Conservation (phyloP, 2,888 invertebrate species). For the Ashinkailepas kermadecensis region DNA sequence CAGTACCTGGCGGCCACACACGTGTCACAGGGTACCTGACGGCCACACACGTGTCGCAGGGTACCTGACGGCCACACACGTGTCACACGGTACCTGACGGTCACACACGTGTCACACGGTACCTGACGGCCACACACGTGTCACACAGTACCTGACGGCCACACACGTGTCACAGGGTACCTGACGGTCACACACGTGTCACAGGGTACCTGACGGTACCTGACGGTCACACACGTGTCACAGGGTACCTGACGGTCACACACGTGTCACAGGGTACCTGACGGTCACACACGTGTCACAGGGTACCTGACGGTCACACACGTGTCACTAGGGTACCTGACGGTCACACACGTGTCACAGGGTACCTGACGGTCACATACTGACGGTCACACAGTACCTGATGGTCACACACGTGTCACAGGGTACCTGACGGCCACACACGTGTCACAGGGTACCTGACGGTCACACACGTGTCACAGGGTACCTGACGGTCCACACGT, state of each 20-base stretch:
- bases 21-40: constrained; percentile 60
- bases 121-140: too few relatives aligned
- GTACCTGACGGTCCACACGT: too few relatives aligned
- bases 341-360: constrained; percentile 63
- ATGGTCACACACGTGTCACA: constrained; percentile 25
- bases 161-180: not conserved
- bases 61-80: too few relatives aligned
- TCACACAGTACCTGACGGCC: constrained; percentile 58
- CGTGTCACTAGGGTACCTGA: too few relatives aligned
- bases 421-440: too few relatives aligned
- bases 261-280: too few relatives aligned
- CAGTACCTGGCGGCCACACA: too few relatives aligned
- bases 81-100: constrained; percentile 58
- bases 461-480: not conserved
- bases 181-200: too few relatives aligned
- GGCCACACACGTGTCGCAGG: not conserved
- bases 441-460: constrained; percentile 60
- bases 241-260: constrained; percentile 52
- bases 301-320: constrained; percentile 48
- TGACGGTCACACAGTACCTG: constrained; percentile 56
- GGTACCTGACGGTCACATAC: constrained; percentile 47
- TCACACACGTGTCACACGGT: not conserved
- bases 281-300: too few relatives aligned
- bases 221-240: constrained; percentile 50
- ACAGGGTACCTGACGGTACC: too few relatives aligned